Base-by-base conservation (phyloP, 1,140 invertebrate genomes). In the Drosophila ficusphila region DNA sequence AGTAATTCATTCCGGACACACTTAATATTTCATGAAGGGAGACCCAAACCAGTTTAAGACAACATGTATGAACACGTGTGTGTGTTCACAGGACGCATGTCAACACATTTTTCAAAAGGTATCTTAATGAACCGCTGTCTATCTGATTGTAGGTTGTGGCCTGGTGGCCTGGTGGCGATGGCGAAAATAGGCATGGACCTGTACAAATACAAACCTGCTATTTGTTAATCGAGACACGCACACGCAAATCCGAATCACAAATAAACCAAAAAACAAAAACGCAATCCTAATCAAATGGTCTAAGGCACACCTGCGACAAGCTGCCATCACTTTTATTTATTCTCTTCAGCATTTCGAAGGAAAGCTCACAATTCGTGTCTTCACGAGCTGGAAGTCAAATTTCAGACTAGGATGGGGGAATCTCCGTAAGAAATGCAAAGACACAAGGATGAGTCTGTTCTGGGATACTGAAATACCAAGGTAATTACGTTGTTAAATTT, bases 171-270 rank as follows among this genome's bases (percentile, higher is more conserved):
- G n/a, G 9, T 14, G 44, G 25, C 12, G 16, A 11, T 21, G 53
- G 12, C 25, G 16, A 14, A 14, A 57, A 23, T 57, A 53, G 47
- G 21, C 53, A 57, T 9, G 27, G 53, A 42, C 19, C 25, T 54
- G 41, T 4, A 36, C 16, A 69, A 38, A 69, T 39, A 70, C 8
- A 36, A 56, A 70, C 47, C 49, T 27, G 41, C 16, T 51, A 70
- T 70, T 70, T 70, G 67, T 70, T 70, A 70, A 70, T 70, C 67
- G 67, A 39, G 52, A 56, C 67, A 70, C 67, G 67, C 64, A 38
- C 64, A 70, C 33, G 34, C 41, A 70, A 70, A 70, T 70, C 67
- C 46, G 47, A 70, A 69, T 70, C 67, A 47, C 31, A 70, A 70
- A 54, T 44, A 70, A 34, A 25, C 33, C 51, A 68, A 44, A 67